Base-by-base conservation (phyloP, 2,888 invertebrate genomes). In the Tortrix viridana region DNA sequence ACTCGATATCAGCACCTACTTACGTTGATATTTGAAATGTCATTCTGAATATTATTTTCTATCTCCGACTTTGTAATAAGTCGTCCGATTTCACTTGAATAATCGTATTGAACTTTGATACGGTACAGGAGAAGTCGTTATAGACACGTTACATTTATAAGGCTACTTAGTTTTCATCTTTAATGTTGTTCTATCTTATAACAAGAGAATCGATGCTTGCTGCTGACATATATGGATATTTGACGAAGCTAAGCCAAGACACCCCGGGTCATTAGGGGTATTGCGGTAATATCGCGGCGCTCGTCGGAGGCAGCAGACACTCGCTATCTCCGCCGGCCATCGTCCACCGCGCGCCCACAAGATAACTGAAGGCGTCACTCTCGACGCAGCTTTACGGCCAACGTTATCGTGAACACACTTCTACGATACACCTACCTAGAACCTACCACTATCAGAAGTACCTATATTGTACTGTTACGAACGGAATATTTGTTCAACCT, bases 311-410 rank as follows among this genome's bases (percentile, higher is more conserved):
- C 50, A 26, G 62, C n/a, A 26, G 62, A 50, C 46, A 56, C 52
- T 38, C 52, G n/a, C 38, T 62, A 62, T 62, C 62, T 62, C 46
- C 14, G 47, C 41, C 62, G 57, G 62, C 57, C 57, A 62, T 62
- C 62, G 62, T 62, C 62, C 62, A 57, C 62, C 26, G 57, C 47
- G 43, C 32, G 22, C 44, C 56, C 46, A 46, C 56, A 52, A 62
- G 62, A 62, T 62, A 57, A 62, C 56, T 32, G 12, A 32, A 46
- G 46, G 41, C 32, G 62, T 37, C 43, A 47, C 46, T 52, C 46
- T 46, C 56, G 46, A 16, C 62, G 50, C 52, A 57, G 62, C 57
- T 62, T 62, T 62, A 62, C 56, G 38, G 57, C 62, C 38, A 37
- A 37, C 50, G 62, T 57, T 57, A 57, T 62, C 62, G 46, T 52